Evolutionary conservation across 2,888 invertebrate genomes (phyloP).

Genomic region (Tribolium freemani): DNA sequence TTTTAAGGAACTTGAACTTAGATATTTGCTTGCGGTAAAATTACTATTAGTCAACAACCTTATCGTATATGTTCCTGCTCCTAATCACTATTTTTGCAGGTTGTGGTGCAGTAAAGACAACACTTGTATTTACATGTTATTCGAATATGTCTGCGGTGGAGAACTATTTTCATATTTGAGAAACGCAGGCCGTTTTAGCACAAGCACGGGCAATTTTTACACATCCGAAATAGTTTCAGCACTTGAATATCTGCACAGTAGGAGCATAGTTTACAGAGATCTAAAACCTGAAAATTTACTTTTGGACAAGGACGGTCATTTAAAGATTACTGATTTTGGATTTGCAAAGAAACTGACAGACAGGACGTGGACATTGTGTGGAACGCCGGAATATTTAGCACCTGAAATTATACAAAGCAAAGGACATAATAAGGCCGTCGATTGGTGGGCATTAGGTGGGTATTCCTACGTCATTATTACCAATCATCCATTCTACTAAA

Average conservation of each 20-base stretch:
- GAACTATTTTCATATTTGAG: slow-evolving; percentile 96
- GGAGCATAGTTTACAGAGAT: slow-evolving; percentile 90
- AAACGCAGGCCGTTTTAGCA: slow-evolving; percentile 91
- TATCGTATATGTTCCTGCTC: background rate
- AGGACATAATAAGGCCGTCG: slow-evolving; percentile 98
- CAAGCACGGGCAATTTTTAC: slow-evolving; percentile 91
- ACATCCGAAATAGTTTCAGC: slow-evolving; percentile 95
- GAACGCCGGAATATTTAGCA: slow-evolving; percentile 97
- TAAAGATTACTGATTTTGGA: slow-evolving; percentile 98
- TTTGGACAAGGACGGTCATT: slow-evolving; percentile 91
- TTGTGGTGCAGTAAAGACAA: slow-evolving; percentile 94
- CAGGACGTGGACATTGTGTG: slow-evolving; percentile 96
- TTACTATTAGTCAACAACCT: background rate
- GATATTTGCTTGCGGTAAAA: background rate
- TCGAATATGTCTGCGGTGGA: slow-evolving; percentile 97
- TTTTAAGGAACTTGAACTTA: background rate
- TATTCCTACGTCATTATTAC: slow-evolving; percentile 20
- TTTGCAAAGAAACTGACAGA: slow-evolving; percentile 96
- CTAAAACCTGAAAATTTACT: slow-evolving; percentile 96
- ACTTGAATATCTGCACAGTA: slow-evolving; percentile 92
- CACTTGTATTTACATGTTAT: slow-evolving; percentile 94
- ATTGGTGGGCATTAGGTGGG: slow-evolving; percentile 98
- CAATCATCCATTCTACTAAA: background rate
- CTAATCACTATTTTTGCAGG: slow-evolving; percentile 71
- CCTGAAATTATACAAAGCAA: slow-evolving; percentile 98